Conservation (phyloP, 1,140 invertebrate species). For the Megalonaias nervosa region DNA sequence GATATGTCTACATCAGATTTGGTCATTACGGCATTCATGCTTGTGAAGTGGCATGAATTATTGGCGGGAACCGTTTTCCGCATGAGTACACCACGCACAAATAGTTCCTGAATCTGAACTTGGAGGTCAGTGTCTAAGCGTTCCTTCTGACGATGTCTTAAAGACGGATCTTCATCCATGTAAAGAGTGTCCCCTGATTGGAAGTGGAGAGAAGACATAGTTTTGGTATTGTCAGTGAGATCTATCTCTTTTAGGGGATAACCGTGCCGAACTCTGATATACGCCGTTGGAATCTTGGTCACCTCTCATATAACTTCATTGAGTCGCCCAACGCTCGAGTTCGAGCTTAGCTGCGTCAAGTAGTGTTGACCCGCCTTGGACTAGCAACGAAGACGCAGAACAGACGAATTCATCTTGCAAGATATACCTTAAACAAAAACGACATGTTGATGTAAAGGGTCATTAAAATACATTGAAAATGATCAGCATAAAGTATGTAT, state of each 20-base stretch:
- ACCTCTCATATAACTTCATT: slow-evolving; percentile 80
- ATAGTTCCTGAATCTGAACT: slow-evolving; percentile 38
- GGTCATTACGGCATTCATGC: slow-evolving; percentile 79
- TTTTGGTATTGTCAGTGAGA: slow-evolving; percentile 68
- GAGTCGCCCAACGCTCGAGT: slow-evolving; percentile 79
- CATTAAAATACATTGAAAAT: too few relatives aligned
- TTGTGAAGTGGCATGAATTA: slow-evolving; percentile 96
- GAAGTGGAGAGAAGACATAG: slow-evolving; percentile 78
- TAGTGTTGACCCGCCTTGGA: slow-evolving; percentile 63
- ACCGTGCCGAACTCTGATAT: slow-evolving; percentile 82
- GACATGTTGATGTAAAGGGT: too few relatives aligned
- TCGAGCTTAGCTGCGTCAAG: slow-evolving; percentile 58
- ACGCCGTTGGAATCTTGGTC: slow-evolving; percentile 78
- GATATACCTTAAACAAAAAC: too few relatives aligned
- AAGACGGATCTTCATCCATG: slow-evolving; percentile 80
- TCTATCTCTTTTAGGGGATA: slow-evolving; percentile 88
- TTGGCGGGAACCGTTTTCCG: slow-evolving; percentile 93
- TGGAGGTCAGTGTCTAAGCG: slow-evolving; percentile 44
- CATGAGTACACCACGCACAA: slow-evolving; percentile 81
- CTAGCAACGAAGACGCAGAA: slow-evolving; percentile 61
- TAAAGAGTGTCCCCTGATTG: slow-evolving; percentile 89
- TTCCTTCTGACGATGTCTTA: slow-evolving; percentile 20
- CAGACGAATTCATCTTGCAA: too few relatives aligned
- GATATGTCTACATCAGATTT: slow-evolving; percentile 82
- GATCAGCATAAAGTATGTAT: too few relatives aligned